Evolutionary conservation across 2,888 invertebrate genomes (phyloP).

Genomic region (Chrysodeixis includens): DNA sequence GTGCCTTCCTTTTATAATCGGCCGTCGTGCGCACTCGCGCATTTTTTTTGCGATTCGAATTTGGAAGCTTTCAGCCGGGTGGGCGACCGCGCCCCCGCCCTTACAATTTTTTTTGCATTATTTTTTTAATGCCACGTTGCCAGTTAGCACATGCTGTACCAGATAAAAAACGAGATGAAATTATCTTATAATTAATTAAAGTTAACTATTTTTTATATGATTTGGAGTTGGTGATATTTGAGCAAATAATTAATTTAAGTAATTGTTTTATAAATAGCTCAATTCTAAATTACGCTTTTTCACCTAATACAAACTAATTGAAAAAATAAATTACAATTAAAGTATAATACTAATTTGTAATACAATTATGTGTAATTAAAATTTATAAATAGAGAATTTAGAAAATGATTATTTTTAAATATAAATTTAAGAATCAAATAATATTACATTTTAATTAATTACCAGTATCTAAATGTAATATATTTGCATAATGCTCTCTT

Average conservation of each 20-base stretch:
- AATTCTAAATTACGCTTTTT: too few relatives aligned
- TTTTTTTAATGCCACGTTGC: conserved; percentile 75
- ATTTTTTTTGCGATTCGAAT: conserved; percentile 87
- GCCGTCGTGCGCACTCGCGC: conserved; percentile 80
- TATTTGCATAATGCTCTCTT: neutral
- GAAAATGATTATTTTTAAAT: too few relatives aligned
- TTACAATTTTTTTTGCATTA: conserved; percentile 67
- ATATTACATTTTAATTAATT: too few relatives aligned
- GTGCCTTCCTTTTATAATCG: conserved; percentile 84
- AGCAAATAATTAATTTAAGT: neutral
- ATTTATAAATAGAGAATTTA: too few relatives aligned
- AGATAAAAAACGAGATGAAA: conserved; percentile 44
- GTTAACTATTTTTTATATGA: neutral
- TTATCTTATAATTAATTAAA: conserved; percentile 7
- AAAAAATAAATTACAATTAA: too few relatives aligned
- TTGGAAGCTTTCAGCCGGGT: conserved; percentile 88
- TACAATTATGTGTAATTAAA: too few relatives aligned
- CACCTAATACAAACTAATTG: too few relatives aligned
- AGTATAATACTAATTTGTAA: too few relatives aligned
- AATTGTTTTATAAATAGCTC: too few relatives aligned
- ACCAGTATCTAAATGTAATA: too few relatives aligned
- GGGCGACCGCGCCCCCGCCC: conserved; percentile 84
- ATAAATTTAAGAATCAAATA: too few relatives aligned
- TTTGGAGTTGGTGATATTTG: neutral
- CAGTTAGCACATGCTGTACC: conserved; percentile 67